Conservation (phyloP, 1,140 invertebrate species). For the Aricia agestis region DNA sequence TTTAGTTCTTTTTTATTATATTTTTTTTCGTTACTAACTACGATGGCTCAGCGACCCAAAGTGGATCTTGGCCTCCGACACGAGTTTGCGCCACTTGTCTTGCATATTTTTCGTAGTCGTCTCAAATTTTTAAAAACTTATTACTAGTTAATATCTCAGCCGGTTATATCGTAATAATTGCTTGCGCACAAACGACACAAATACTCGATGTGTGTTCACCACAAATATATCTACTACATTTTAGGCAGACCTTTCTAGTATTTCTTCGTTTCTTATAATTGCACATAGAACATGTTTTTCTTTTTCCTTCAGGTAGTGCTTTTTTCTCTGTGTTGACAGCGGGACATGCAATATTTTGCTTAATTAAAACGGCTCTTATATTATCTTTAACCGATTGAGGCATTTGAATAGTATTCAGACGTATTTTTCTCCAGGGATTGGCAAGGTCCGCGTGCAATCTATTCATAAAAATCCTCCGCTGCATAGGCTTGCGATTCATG, state of each 20-base stretch:
- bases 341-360: conserved; percentile 11
- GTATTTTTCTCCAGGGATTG: conserved; percentile 25
- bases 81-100: no score
- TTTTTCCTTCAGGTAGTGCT: conserved; percentile 27
- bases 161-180: no score
- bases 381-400: conserved; percentile 25
- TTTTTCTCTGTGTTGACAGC: conserved; percentile 15
- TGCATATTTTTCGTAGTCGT: no score
- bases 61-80: no score
- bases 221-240: conserved; percentile 19
- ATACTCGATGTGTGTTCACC: no score
- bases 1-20: no score
- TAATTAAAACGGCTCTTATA: conserved; percentile 11
- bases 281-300: conserved; percentile 31
- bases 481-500: conserved; percentile 27
- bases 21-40: no score
- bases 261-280: conserved; percentile 33
- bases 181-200: no score
- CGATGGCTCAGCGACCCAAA: no score
- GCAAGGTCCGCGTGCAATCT: conserved; percentile 24
- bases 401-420: conserved; percentile 15
- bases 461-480: conserved; percentile 14
- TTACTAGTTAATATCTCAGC: no score
- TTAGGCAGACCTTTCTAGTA: conserved; percentile 27
- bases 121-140: no score